Conservation (phyloP, 2,797 vertebrate species). For the Argentina silus region DNA sequence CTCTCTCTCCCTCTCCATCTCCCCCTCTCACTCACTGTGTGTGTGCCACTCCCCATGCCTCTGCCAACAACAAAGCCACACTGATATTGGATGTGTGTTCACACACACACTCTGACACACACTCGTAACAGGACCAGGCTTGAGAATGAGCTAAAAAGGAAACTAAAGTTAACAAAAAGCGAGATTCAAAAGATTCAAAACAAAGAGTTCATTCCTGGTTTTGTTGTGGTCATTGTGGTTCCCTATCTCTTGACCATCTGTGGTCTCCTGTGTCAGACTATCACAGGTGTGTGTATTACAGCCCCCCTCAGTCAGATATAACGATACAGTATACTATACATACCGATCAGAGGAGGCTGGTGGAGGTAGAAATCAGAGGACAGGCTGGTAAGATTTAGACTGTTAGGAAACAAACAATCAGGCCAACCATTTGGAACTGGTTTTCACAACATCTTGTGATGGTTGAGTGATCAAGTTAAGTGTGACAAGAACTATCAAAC, state of each 20-base stretch:
- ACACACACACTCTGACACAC: not conserved
- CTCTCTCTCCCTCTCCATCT: not conserved
- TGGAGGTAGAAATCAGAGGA: no score
- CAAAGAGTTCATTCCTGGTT: not conserved
- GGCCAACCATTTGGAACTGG: no score
- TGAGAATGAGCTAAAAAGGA: constrained; percentile 27
- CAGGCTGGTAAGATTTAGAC: no score
- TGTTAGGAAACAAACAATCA: no score
- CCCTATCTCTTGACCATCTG: not conserved
- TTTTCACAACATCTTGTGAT: no score
- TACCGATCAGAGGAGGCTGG: not conserved
- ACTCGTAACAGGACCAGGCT: constrained; percentile 4
- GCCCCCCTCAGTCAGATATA: not conserved
- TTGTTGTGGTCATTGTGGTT: constrained; percentile 12
- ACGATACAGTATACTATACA: no score
- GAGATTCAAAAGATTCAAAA: not conserved
- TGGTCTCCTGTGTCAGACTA: constrained; percentile 9
- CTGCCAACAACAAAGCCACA: constrained; percentile 32
- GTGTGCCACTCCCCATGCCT: constrained; percentile 27
- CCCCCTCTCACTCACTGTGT: constrained; percentile 27
- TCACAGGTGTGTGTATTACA: constrained; percentile 17
- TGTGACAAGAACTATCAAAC: no score
- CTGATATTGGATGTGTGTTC: constrained; percentile 15
- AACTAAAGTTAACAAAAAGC: constrained; percentile 14
- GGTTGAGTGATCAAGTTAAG: no score